Conservation (phyloP, 2,797 vertebrate species). For the Alauda arvensis region DNA sequence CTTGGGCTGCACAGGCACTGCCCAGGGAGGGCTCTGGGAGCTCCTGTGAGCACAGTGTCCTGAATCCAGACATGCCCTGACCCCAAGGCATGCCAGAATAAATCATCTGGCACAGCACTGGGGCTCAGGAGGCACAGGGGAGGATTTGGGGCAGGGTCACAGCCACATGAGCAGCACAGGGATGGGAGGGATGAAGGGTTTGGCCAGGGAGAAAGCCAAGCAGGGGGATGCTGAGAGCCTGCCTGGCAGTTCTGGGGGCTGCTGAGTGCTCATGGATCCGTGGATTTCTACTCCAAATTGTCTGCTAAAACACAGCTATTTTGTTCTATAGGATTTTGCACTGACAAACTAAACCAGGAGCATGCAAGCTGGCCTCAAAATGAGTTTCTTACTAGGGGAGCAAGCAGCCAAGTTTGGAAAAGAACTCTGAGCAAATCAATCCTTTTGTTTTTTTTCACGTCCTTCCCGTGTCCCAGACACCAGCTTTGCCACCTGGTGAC, state of each 20-base stretch:
- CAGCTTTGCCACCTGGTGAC: conserved; percentile 24
- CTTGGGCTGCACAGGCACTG: neutral
- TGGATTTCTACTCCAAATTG: neutral
- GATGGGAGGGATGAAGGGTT: neutral
- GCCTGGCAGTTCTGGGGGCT: neutral
- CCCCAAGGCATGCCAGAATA: neutral
- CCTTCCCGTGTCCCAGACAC: neutral
- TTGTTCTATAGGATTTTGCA: neutral
- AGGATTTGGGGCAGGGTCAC: neutral
- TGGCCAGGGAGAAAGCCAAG: neutral
- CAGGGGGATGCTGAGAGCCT: neutral
- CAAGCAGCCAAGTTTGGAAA: neutral
- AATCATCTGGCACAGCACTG: neutral
- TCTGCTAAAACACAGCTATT: neutral
- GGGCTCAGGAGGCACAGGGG: fast-evolving
- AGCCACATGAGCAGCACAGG: fast-evolving
- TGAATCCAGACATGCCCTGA: neutral
- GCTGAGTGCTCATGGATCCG: neutral
- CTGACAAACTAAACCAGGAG: neutral
- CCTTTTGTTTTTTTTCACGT: neutral
- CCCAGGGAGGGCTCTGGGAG: neutral
- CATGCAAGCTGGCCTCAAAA: neutral
- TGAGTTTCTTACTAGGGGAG: neutral
- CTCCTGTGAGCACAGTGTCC: fast-evolving
- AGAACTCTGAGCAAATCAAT: neutral